phyloP scores from a whole-genome alignment of 2,113 vertebrate genomes.

The Grammomys dolichurus region DNA sequence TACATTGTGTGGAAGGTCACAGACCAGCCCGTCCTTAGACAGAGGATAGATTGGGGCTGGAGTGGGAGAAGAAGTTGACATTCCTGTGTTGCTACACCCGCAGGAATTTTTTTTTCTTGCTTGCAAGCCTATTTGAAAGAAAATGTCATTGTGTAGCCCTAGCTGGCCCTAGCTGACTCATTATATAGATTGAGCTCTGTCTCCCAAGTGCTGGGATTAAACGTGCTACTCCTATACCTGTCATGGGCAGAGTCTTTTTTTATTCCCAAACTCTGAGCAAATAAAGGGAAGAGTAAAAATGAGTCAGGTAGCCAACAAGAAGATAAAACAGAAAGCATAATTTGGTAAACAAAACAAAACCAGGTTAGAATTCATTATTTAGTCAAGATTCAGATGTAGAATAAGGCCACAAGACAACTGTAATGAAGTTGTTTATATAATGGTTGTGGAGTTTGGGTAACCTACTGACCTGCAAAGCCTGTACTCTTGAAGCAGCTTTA shows the following conservation, averaged over 20 bases:
- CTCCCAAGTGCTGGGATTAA: background rate
- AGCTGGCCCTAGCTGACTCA: background rate
- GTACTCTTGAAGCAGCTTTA: background rate
- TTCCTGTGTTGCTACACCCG: background rate
- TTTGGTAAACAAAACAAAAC: constrained; percentile 17
- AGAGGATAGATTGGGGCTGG: background rate
- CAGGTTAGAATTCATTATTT: constrained; percentile 30
- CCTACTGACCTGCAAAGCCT: background rate
- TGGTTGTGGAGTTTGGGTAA: background rate
- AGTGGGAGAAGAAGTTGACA: background rate
- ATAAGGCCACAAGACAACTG: background rate
- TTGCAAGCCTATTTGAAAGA: background rate
- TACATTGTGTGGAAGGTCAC: constrained; percentile 74
- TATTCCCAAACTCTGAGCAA: constrained; percentile 32
- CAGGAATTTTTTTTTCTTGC: background rate
- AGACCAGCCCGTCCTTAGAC: background rate
- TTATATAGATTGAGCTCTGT: background rate
- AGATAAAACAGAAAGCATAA: background rate
- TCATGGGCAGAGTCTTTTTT: background rate
- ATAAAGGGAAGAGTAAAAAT: constrained; percentile 4
- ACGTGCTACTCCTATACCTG: too few species aligned
- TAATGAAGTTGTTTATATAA: background rate
- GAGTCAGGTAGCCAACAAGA: background rate
- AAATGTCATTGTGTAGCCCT: background rate
- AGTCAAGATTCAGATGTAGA: background rate